A percentile compares a stretch with the other conserved stretches of the same genome.
Evolutionary conservation across 2,113 vertebrate species (phyloP).

Genomic region (Polypterus bichir): DNA sequence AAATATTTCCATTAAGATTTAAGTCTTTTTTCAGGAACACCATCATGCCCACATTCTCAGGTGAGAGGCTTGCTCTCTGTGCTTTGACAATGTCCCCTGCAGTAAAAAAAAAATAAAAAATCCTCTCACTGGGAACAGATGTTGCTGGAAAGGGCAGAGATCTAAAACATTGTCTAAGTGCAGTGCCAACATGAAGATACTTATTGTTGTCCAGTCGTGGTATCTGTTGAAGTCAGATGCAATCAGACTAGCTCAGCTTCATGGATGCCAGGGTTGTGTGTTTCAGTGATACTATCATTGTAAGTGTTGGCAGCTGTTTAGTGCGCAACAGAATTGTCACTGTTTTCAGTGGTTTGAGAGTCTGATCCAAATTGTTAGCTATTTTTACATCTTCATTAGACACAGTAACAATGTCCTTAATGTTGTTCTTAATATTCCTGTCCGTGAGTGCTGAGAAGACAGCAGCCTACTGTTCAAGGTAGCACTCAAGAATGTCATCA

Average conservation of each 20-base stretch:
- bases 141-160: too few species aligned
- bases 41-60: constrained; percentile 17
- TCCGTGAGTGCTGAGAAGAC: constrained; percentile 14
- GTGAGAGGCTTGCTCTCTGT: constrained; percentile 17
- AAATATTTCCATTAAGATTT: constrained; percentile 7
- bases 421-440: constrained; percentile 10
- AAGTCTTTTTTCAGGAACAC: constrained; percentile 15
- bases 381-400: constrained; percentile 5
- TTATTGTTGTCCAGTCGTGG: too few species aligned
- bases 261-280: constrained; percentile 13
- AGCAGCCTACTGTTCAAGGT: neutral
- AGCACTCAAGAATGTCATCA: constrained; percentile 12
- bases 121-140: too few species aligned
- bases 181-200: too few species aligned
- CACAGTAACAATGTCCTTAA: neutral
- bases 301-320: constrained; percentile 15
- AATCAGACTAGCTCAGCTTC: constrained; percentile 10
- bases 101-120: too few species aligned
- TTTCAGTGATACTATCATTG: constrained; percentile 18
- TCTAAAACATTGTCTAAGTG: too few species aligned
- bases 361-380: neutral
- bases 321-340: constrained; percentile 10
- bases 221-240: too few species aligned
- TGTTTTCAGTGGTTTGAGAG: constrained; percentile 4
- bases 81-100: constrained; percentile 2